Conservation (phyloP, 2,113 vertebrate species). For the Megaceryle maxima region DNA sequence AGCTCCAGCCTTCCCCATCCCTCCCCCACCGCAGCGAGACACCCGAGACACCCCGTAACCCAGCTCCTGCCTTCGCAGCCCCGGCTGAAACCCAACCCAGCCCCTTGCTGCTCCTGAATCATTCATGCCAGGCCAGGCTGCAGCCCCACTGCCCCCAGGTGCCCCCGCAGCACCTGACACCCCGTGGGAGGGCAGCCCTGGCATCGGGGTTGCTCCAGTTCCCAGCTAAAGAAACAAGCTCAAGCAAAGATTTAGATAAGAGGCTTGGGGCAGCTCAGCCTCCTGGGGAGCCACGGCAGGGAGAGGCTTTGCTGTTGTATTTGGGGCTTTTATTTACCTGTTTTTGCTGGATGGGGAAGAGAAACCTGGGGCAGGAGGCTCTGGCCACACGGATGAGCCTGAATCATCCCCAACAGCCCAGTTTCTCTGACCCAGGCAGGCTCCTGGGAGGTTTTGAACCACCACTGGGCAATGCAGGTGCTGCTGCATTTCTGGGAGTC, state of each 20-base stretch:
- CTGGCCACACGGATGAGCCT: fast-evolving
- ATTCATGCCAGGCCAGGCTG: not conserved
- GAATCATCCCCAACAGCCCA: fast-evolving
- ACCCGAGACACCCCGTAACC: not conserved
- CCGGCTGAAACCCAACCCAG: constrained; percentile 3
- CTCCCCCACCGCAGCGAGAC: not conserved
- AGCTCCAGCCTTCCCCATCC: not conserved
- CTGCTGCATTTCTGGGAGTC: not conserved
- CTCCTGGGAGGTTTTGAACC: fast-evolving
- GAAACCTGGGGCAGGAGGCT: not conserved
- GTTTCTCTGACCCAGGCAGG: not conserved
- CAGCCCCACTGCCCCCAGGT: not conserved
- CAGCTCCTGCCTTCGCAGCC: not conserved
- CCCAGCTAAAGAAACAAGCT: not conserved
- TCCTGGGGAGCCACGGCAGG: not conserved
- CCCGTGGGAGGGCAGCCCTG: fast-evolving
- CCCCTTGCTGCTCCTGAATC: constrained; percentile 31
- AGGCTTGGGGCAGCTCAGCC: constrained; percentile 39
- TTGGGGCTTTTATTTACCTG: fast-evolving
- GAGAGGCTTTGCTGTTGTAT: not conserved
- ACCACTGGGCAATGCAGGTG: fast-evolving
- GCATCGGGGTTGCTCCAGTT: not conserved
- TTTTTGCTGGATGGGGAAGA: not conserved
- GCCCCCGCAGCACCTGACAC: not conserved
- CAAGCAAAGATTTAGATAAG: constrained; percentile 53